Evolutionary conservation across 2,113 vertebrate species (phyloP), one percentile per base, ranked within the genome.

Genomic region (Atrichornis clamosus): DNA sequence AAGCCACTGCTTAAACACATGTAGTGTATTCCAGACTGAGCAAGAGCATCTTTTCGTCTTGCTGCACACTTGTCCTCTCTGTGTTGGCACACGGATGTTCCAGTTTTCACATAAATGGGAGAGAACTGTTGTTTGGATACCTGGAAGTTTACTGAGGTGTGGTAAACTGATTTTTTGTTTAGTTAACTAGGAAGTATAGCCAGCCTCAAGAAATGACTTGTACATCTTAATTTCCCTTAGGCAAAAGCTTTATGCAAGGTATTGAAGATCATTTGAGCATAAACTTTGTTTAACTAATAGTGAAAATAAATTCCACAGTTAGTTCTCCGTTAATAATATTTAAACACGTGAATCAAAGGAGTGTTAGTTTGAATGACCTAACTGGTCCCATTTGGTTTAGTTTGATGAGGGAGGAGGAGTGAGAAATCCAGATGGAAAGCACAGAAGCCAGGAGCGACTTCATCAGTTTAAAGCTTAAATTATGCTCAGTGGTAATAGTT

Each of bases 301-400:
- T 75, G 75, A 91, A 91, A 93, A 88, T 85, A 92, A 85, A 90
- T 95, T 76, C 70, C 19, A 37, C 59, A 69, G 72, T 85, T 89
- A 92, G 53, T 77, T 93, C 87, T 94, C 65, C 39, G 59, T 87
- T 92, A 86, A 37, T 87, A 58, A 84, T 84, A 20, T 68, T 79
- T 69, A 68, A 89, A 68, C 32, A 76, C 52, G 41, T 87, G 90
- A 77, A 65, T 95, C 74, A 80, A 79, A 85, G 67, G 62, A 64
- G 32, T 33, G 22, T 92, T 91, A 76, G 28, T 82, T 90, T 69
- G 42, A 78, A 22, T 87, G 82, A 58, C 82, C 64, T 85, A 69
- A 52, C 49, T 62, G 32, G 16, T 94, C 59, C 35, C 55, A 5
- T 84, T 93, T 89, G 62, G 28, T 85, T 88, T 82, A 65, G n/a